Conservation (phyloP, 1,140 invertebrate genomes). For the Mycetomoellerius zeteki region DNA sequence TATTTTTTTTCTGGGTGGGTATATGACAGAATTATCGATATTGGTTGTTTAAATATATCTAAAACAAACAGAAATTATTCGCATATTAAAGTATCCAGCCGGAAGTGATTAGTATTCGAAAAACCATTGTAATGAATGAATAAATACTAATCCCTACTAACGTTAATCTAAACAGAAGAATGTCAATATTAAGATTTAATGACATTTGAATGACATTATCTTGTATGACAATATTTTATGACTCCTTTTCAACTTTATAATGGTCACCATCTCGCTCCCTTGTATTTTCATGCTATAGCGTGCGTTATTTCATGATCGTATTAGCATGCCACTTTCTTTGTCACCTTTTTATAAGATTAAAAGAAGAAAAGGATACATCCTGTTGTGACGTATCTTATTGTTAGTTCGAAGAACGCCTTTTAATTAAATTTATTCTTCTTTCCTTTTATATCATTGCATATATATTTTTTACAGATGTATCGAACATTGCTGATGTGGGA, state of each 20-base stretch:
- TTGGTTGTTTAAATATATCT: not conserved
- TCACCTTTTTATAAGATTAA: not conserved
- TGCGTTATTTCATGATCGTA: not conserved
- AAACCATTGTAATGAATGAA: not conserved
- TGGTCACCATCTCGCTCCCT: not conserved
- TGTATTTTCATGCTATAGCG: not conserved
- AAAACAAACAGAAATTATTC: not conserved
- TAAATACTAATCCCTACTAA: not conserved
- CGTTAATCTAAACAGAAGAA: not conserved
- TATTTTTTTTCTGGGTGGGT: too few species aligned
- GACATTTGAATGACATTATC: not conserved
- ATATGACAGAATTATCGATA: not conserved
- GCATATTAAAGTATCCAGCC: not conserved
- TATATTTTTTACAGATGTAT: not conserved
- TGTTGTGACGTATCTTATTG: not conserved
- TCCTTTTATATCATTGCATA: not conserved
- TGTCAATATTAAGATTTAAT: not conserved
- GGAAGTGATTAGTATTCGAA: not conserved
- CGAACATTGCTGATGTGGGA: not conserved
- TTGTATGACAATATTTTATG: not conserved
- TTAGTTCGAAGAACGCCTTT: not conserved
- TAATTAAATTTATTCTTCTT: conserved; percentile 19
- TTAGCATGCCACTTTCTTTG: not conserved
- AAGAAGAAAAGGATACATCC: not conserved
- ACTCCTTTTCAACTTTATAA: not conserved